These are phyloP conservation scores for Magallana angulata DNA, from an alignment of 1,140 invertebrate genomes.

Conservation along the genomic window DNA sequence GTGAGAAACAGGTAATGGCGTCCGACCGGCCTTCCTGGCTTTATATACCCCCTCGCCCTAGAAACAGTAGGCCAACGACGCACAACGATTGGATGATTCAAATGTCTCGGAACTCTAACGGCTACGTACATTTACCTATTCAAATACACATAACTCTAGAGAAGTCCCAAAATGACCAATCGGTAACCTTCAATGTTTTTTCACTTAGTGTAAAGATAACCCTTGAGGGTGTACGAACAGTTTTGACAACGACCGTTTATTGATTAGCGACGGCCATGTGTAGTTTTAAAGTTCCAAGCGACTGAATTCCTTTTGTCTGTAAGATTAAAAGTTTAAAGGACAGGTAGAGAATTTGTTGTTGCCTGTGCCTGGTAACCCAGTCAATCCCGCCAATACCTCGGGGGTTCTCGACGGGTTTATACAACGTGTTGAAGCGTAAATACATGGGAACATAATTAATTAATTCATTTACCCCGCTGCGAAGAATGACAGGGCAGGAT, in stretches of 20 bases:
- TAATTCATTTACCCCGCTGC: too few species aligned
- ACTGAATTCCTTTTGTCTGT: not conserved
- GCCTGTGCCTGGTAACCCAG: not conserved
- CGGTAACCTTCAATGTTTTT: not conserved
- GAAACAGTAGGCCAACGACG: not conserved
- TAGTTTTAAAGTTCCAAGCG: not conserved
- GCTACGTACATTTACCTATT: not conserved
- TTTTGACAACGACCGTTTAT: conserved; percentile 1
- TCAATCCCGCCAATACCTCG: not conserved
- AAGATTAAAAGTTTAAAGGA: not conserved
- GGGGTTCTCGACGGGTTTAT: not conserved
- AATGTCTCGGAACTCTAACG: not conserved
- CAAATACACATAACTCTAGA: not conserved
- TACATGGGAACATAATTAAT: not conserved
- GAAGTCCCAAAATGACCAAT: not conserved
- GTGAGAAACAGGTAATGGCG: conserved; percentile 26
- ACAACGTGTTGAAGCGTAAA: not conserved
- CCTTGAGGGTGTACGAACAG: conserved; percentile 6
- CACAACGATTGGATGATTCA: conserved; percentile 6
- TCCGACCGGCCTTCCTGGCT: not conserved
- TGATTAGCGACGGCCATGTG: not conserved
- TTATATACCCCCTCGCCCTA: not conserved
- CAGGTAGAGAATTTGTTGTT: conserved; percentile 6
- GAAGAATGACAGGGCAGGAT: too few species aligned
- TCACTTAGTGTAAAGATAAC: not conserved